Base-by-base conservation (phyloP, 2,797 vertebrate genomes). In the Lepilemur ruficaudatus region DNA sequence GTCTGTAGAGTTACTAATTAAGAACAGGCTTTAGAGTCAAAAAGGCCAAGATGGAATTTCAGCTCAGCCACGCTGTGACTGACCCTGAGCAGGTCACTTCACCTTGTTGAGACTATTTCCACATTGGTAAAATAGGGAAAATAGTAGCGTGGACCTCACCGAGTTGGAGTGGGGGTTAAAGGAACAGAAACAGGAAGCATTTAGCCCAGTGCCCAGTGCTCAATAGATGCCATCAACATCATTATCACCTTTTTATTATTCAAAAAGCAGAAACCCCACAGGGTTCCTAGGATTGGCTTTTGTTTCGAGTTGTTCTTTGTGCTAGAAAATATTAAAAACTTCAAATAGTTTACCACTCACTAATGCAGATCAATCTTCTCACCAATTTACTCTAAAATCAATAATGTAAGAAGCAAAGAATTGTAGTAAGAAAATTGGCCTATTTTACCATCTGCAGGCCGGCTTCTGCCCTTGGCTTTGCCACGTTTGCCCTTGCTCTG, bases 291-390 rank as follows among this genome's bases (percentile, higher is more conserved):
- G 28, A 73, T n/a, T 78, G 17, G 2, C 43, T 38, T 75, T 76
- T 72, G 10, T 48, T 83, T 43, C 14, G 32, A 93, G 38, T 30
- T 32, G 32, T 50, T 22, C 35, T 84, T 67, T 83, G 43, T 52
- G 18, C 61, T 88, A 30, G 20, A 83, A 79, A 79, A 93, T 43
- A 75, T 1, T 79, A 75, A 95, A 94, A 89, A 70, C 5, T 4
- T 83, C 63, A 63, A 83, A 80, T 7, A 89, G 30, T 30, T 43
- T n/a, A 9, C 72, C 5, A 48, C 18, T 93, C 38, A 43, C 61
- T n/a, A 83, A 85, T 2, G 79, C 86, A 84, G 72, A 69, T 3
- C 6, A 52, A 52, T 61, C n/a, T 78, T 52, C 69, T 82, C 3
- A 3, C 63, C 59, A 48, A 30, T 14, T 76, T 57, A 81, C 41